Base-by-base conservation (phyloP, 2,113 vertebrate species). In the Motacilla alba region DNA sequence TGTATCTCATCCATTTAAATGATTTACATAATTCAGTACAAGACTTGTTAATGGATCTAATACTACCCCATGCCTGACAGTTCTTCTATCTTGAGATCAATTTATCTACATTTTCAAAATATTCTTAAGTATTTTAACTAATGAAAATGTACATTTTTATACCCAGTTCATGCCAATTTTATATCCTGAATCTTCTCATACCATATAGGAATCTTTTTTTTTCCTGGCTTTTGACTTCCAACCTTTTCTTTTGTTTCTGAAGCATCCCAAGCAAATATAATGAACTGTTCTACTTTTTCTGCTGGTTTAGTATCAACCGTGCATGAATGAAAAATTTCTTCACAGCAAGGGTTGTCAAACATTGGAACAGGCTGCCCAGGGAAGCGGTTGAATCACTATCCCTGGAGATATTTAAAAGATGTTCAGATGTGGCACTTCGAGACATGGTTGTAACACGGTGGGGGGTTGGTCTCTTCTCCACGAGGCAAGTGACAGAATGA, bases 1-100 rank as follows among this genome's bases (percentile, higher is more conserved):
- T 83, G 43, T 66, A 77, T 59, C 69, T 93, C 63, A 90, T 91
- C 53, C 52, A 50, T 95, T 95, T 88, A 91, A 86, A 67, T 75
- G 24, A 83, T 92, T 95, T 93, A 89, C 49, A 49, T 67, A 90
- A 93, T 89, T 90, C 46, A 63, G 60, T 58, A 46, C 55, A 72
- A 69, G 67, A 28, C 20, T 82, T 88, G 37, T 77, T 86, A 74
- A 81, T 67, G 43, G 35, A 20, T 56, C 33, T 24, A 64, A 26
- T 55, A 68, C 4, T 24, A 74, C 28, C 27, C 33, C 15, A 30
- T 50, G 27, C 35, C 70, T 87, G 53, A 50, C 13, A 87, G n/a
- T 89, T 76, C 33, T 79, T 96, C 64, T 80, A 1, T 63, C 43
- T 18, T 67, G 50, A 60, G 17, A 63, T 95, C 46, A 52, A 3